A percentile compares a stretch with the other conserved stretches of the same genome.
Conservation (phyloP, 2,888 invertebrate genomes). For the Heliconius sara region DNA sequence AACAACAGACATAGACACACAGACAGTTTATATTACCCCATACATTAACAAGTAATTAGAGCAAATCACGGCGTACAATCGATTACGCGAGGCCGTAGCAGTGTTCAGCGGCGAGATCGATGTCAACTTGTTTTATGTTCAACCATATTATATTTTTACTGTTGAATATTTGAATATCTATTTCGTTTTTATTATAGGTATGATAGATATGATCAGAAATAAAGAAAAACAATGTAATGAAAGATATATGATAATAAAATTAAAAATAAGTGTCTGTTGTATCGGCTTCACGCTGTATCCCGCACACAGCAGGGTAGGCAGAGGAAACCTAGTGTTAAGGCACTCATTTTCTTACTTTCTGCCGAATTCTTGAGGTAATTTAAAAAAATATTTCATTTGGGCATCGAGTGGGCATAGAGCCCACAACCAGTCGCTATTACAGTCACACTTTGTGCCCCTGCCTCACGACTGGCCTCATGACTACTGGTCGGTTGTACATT, state of each 20-base stretch:
- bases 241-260: too few species aligned
- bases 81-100: slow-evolving; percentile 50
- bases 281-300: too few species aligned
- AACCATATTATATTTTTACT: slow-evolving; percentile 41
- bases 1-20: neutral
- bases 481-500: neutral
- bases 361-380: too few species aligned
- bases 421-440: too few species aligned
- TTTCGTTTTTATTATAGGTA: neutral
- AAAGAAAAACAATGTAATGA: too few species aligned
- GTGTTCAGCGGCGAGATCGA: slow-evolving; percentile 47
- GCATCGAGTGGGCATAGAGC: too few species aligned
- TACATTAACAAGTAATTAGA: slow-evolving; percentile 20
- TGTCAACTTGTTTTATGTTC: slow-evolving; percentile 41
- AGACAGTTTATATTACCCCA: neutral
- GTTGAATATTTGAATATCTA: neutral
- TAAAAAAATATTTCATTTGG: too few species aligned
- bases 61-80: slow-evolving; percentile 38
- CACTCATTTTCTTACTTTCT: too few species aligned
- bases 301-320: too few species aligned
- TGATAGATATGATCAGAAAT: neutral
- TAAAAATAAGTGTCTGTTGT: neutral
- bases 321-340: too few species aligned
- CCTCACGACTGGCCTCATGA: too few species aligned
- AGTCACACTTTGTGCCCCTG: too few species aligned